Conservation (phyloP, 2,797 vertebrate species). For the Onychomys leucogaster region DNA sequence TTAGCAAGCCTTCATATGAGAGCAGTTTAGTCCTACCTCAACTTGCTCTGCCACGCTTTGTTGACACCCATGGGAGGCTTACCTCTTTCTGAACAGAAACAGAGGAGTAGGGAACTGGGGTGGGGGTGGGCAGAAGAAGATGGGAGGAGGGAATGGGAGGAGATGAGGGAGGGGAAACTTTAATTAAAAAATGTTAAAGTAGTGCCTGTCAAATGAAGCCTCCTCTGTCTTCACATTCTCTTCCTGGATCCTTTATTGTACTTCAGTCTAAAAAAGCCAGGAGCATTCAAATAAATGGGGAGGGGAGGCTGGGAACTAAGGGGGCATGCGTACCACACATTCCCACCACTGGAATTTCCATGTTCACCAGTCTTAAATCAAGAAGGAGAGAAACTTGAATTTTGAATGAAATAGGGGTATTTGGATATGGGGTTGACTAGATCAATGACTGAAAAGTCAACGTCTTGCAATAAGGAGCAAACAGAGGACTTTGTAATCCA, state of each 20-base stretch:
- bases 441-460: not conserved
- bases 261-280: not conserved
- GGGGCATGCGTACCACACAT: fast-evolving
- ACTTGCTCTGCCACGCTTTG: not conserved
- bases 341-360: not conserved
- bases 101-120: not conserved
- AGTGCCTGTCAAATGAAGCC: not conserved
- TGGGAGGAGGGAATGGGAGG: not conserved
- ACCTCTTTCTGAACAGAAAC: not conserved
- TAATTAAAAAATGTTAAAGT: not conserved
- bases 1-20: not conserved
- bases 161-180: not conserved
- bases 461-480: not conserved
- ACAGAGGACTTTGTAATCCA: not conserved
- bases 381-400: not conserved
- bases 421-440: not conserved
- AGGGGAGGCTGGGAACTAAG: not conserved
- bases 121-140: not conserved
- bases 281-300: fast-evolving
- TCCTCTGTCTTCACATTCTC: not conserved
- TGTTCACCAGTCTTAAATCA: not conserved
- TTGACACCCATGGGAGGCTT: not conserved
- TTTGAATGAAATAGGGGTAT: not conserved
- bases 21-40: not conserved
- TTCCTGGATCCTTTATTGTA: not conserved